These are phyloP conservation scores for Prosopocoilus inquinatus DNA, from an alignment of 2,888 invertebrate species.

Conservation along the genomic window DNA sequence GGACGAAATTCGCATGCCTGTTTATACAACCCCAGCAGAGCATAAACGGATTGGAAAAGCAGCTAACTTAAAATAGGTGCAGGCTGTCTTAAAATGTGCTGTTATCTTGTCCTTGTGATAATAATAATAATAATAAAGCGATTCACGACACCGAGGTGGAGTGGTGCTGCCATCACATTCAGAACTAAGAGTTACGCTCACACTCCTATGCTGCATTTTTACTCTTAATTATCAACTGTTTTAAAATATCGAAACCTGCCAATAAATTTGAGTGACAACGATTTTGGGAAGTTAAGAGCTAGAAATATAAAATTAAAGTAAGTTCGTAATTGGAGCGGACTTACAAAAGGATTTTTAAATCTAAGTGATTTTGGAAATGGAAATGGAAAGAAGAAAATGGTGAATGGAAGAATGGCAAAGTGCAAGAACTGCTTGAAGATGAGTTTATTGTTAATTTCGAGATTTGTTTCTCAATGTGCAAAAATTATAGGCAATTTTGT, in stretches of 20 bases:
- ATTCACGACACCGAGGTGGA: conserved; percentile 27
- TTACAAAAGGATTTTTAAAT: too few species aligned
- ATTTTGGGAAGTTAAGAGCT: not conserved
- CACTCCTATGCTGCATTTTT: conserved; percentile 40
- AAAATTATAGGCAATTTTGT: too few species aligned
- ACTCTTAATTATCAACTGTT: conserved; percentile 32
- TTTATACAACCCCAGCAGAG: conserved; percentile 16
- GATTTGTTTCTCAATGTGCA: too few species aligned
- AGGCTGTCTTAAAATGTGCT: conserved; percentile 2
- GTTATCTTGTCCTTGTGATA: too few species aligned
- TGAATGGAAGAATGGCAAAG: too few species aligned
- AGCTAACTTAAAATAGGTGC: conserved; percentile 8
- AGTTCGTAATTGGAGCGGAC: too few species aligned
- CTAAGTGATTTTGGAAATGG: too few species aligned
- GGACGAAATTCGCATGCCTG: conserved; percentile 62
- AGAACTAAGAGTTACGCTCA: conserved; percentile 36
- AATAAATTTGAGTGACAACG: not conserved
- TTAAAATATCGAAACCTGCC: conserved; percentile 19
- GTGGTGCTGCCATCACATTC: conserved; percentile 33
- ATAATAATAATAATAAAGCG: not conserved
- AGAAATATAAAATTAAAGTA: too few species aligned
- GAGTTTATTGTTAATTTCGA: too few species aligned
- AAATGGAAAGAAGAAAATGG: too few species aligned
- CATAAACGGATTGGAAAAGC: not conserved
- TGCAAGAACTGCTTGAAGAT: too few species aligned